Conservation (phyloP, 2,888 invertebrate genomes). For the Stratiomys singularior region DNA sequence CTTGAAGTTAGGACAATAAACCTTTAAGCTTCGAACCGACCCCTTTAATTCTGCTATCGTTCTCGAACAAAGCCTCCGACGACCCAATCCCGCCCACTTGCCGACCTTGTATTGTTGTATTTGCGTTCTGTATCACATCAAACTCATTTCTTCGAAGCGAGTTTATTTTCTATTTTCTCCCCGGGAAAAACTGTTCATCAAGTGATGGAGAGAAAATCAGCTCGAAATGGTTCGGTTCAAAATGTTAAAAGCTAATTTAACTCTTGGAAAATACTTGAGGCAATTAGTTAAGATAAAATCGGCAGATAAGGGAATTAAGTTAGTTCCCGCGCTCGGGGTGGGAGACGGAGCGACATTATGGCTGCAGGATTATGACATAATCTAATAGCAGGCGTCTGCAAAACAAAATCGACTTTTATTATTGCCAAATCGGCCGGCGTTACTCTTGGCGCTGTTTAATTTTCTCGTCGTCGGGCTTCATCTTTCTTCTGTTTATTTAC, state of each 20-base stretch:
- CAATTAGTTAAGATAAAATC: slow-evolving; percentile 46
- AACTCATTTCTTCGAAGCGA: neutral
- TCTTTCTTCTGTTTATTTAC: neutral
- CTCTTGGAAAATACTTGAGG: slow-evolving; percentile 47
- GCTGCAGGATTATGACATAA: slow-evolving; percentile 42
- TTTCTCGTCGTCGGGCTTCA: neutral
- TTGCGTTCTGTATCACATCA: neutral
- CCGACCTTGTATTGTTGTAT: neutral
- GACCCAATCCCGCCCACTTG: neutral
- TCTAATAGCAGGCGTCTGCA: slow-evolving; percentile 28
- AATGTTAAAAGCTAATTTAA: slow-evolving; percentile 47
- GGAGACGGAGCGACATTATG: slow-evolving; percentile 26
- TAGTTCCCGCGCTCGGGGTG: neutral
- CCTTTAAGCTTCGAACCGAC: too few species aligned
- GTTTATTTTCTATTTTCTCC: neutral
- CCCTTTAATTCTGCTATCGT: too few species aligned
- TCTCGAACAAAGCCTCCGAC: too few species aligned
- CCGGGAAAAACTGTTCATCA: neutral
- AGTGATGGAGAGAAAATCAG: slow-evolving; percentile 26
- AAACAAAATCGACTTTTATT: slow-evolving; percentile 22
- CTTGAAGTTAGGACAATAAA: too few species aligned
- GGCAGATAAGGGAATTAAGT: slow-evolving; percentile 46
- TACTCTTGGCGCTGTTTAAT: neutral
- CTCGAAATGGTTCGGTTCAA: slow-evolving; percentile 40
- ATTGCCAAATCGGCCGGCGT: neutral